Conservation (phyloP, 2,797 vertebrate species). For the Galagoides demidoff region DNA sequence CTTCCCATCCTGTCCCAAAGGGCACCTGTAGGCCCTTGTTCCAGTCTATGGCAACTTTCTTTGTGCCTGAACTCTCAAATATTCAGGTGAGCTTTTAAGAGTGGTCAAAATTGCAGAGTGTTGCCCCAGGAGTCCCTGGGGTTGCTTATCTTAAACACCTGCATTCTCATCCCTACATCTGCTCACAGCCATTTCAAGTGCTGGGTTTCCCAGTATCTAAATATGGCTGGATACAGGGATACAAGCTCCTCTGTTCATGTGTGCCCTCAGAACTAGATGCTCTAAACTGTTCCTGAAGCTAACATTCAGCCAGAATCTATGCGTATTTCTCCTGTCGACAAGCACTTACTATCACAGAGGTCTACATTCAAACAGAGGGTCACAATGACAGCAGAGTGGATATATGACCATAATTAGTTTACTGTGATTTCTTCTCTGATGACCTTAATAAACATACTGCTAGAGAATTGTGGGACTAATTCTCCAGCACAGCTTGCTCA, state of each 20-base stretch:
- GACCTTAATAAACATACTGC: neutral
- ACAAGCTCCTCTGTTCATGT: neutral
- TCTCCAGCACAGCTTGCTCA: neutral
- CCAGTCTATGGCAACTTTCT: neutral
- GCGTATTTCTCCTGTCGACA: neutral
- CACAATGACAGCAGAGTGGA: neutral
- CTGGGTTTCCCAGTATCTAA: neutral
- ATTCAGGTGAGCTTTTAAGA: slow-evolving; percentile 33
- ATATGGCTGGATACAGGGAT: neutral
- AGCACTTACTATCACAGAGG: neutral
- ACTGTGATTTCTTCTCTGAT: neutral
- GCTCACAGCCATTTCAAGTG: neutral
- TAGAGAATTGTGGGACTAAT: neutral
- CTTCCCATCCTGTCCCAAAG: neutral
- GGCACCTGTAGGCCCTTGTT: neutral
- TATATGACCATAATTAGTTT: neutral
- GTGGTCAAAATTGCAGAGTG: neutral
- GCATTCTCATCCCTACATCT: neutral
- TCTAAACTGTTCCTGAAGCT: neutral
- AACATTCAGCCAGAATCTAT: neutral
- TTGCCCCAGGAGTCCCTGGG: neutral
- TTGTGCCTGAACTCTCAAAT: neutral
- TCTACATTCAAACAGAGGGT: neutral
- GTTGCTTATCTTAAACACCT: neutral
- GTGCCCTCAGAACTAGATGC: neutral